Evolutionary conservation across 2,797 vertebrate genomes (phyloP).

Genomic region (Caiman crocodilus): DNA sequence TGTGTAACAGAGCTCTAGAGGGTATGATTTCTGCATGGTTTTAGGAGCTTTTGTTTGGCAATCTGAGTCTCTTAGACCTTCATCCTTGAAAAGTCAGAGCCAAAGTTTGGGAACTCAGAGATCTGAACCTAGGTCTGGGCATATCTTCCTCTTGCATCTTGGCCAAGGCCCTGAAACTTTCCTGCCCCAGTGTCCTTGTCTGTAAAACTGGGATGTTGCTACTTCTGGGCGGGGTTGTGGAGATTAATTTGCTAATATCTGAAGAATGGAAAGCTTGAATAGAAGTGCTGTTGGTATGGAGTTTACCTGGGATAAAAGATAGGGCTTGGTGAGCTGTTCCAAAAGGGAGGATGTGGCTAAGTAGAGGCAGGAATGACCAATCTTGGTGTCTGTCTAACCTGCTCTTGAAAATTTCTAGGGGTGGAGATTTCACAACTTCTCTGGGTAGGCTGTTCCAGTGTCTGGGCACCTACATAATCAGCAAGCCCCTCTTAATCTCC

Average conservation of each 20-base stretch:
- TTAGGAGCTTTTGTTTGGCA: constrained; percentile 30
- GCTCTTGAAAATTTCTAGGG: too few species aligned
- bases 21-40: constrained; percentile 1
- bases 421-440: too few species aligned
- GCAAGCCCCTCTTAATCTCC: too few species aligned
- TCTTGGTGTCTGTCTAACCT: background rate
- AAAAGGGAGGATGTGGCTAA: background rate
- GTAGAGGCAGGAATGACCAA: background rate
- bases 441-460: too few species aligned
- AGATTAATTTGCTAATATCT: background rate
- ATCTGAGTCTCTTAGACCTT: background rate
- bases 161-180: background rate
- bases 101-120: constrained; percentile 6
- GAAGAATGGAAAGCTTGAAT: background rate
- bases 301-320: background rate
- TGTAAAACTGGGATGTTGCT: background rate
- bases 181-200: background rate
- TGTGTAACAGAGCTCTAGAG: background rate
- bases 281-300: background rate
- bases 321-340: background rate
- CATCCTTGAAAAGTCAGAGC: background rate
- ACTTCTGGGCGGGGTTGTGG: background rate
- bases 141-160: background rate
- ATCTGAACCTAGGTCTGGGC: background rate
- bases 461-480: too few species aligned